Evolutionary conservation across 1,140 invertebrate species (phyloP).

Genomic region (Armadillidium nasatum): DNA sequence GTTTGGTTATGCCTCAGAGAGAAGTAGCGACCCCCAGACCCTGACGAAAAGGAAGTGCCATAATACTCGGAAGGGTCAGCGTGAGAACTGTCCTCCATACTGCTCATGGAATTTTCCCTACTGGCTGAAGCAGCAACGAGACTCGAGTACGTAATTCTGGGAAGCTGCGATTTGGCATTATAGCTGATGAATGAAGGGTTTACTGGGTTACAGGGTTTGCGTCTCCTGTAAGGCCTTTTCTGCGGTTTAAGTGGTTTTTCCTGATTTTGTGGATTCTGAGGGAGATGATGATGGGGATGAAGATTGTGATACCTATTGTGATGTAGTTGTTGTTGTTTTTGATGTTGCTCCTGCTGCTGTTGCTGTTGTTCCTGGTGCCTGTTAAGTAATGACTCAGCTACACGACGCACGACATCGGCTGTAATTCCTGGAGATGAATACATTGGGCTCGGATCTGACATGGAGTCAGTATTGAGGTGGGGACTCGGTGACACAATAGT

Average conservation of each 20-base stretch:
- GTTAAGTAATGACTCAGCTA: neutral
- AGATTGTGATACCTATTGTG: neutral
- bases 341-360: neutral
- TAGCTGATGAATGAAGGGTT: conserved; percentile 4
- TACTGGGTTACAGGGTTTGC: neutral
- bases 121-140: neutral
- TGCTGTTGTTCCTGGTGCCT: neutral
- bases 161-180: neutral
- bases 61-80: neutral
- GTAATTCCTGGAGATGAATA: neutral
- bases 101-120: neutral
- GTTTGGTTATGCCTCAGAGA: neutral
- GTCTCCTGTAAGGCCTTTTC: too few relatives aligned
- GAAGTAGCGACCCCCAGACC: neutral
- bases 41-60: neutral
- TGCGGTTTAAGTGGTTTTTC: too few relatives aligned
- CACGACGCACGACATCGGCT: neutral
- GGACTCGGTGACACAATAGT: too few relatives aligned
- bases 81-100: neutral
- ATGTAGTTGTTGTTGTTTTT: neutral
- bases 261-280: too few relatives aligned
- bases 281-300: too few relatives aligned
- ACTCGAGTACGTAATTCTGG: neutral
- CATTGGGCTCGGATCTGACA: neutral
- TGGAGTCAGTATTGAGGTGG: too few relatives aligned